Percentiles rank a stretch among this genome's conserved stretches.
These are phyloP conservation scores for Rhabdornis inornatus DNA, from an alignment of 2,113 vertebrate genomes.

Conservation along the genomic window DNA sequence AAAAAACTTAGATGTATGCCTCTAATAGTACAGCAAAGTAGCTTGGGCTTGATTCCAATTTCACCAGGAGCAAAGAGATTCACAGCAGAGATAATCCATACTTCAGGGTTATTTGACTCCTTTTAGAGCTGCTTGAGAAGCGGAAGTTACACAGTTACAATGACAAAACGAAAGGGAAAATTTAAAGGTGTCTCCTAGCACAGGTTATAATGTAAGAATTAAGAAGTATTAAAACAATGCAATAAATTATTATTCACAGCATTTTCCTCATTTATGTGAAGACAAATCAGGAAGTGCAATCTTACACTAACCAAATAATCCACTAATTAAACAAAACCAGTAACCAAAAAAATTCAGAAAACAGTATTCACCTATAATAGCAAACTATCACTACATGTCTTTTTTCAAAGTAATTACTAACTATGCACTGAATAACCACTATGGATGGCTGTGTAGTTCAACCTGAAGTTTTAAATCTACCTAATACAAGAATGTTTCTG, in stretches of 20 bases:
- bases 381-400: not conserved
- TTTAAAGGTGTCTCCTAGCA: not conserved
- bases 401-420: not conserved
- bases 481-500: not conserved
- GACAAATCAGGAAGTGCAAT: not conserved
- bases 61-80: not conserved
- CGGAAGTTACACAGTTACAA: not conserved
- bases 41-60: not conserved
- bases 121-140: not conserved
- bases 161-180: not conserved
- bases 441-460: not conserved
- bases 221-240: rapidly evolving
- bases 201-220: not conserved
- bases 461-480: not conserved
- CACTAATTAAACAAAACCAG: not conserved
- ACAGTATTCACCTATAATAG: not conserved
- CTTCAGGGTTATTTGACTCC: not conserved
- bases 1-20: not conserved
- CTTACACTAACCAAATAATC: not conserved
- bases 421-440: not conserved
- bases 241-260: not conserved
- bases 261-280: not conserved
- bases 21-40: not conserved
- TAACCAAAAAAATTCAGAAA: not conserved
- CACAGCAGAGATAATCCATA: not conserved